Percentiles rank a stretch among this genome's conserved stretches.
Conservation (phyloP, 2,797 vertebrate genomes). For the Taeniopygia guttata region DNA sequence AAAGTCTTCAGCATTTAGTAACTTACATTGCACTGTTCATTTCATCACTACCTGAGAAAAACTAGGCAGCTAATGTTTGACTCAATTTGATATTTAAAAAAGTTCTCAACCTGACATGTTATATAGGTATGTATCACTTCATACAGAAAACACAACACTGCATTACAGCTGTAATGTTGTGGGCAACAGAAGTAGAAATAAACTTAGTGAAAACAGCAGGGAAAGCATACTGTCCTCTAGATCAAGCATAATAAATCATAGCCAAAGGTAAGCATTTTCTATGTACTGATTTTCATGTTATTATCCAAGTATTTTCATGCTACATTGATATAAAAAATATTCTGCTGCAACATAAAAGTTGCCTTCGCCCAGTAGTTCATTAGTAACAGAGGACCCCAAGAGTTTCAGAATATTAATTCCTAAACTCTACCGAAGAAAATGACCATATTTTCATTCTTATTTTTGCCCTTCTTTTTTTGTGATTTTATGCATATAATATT, state of each 20-base stretch:
- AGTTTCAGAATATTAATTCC: neutral
- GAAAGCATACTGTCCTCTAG: neutral
- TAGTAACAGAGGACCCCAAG: neutral
- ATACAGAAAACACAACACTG: neutral
- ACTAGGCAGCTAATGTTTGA: neutral
- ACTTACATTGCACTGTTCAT: neutral
- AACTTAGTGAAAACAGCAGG: neutral
- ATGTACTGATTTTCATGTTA: neutral
- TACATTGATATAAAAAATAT: neutral
- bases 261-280: neutral
- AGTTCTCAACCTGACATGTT: neutral
- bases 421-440: neutral
- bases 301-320: neutral
- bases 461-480: neutral
- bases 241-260: neutral
- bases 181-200: neutral
- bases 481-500: accelerated
- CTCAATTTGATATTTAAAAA: neutral
- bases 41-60: neutral
- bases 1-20: neutral
- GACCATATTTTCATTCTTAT: neutral
- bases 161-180: neutral
- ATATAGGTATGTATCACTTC: neutral
- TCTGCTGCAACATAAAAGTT: neutral
- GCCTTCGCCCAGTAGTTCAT: accelerated